Evolutionary conservation across 2,113 vertebrate species (phyloP), one percentile per base, ranked within the genome.

Genomic region (Pseudolaguvia tuberculata): DNA sequence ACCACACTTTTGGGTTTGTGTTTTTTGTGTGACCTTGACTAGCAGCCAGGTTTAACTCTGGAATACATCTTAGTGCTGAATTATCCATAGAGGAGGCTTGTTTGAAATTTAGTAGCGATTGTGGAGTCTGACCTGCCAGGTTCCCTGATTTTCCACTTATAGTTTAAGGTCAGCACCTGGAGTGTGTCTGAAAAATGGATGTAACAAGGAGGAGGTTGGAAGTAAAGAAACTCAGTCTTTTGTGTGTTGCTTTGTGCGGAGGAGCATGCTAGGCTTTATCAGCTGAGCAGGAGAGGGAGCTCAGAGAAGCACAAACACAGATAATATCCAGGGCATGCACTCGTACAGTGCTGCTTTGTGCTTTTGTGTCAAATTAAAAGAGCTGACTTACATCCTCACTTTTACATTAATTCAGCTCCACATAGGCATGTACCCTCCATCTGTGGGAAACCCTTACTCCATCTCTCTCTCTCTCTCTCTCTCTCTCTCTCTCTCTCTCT

Each of bases 11-110:
- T 50, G 45, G 58, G 27, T 47, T 53, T 9, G 15, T 56, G 1
- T 31, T 62, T n/a, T 29, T 21, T 68, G 31, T 20, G n/a, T 70
- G 63, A 75, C 79, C 76, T 81, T 78, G 76, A 57, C 58, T 45
- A 1, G 18, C 52, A 14, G 67, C 47, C 66, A 70, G 66, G 31
- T 27, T 12, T 13, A 59, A 35, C 70, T 62, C 66, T 12, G 21
- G 50, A 51, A n/a, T 2, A 27, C 29, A 4, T 4, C 42, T 72
- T 62, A 52, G 68, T 13, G 27, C 20, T 59, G 61, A n/a, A 39
- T 75, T 21, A 45, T 23, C 20, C n/a, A 2, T 15, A 70, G 11
- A 70, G 57, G 63, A 77, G 50, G 51, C 14, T 65, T 62, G 65
- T 57, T 74, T 51, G 23, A 50, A 57, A 10, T 29, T 18, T 65